These are phyloP conservation scores for Rhamnusium bicolor DNA, from an alignment of 2,888 invertebrate genomes.

Conservation along the genomic window DNA sequence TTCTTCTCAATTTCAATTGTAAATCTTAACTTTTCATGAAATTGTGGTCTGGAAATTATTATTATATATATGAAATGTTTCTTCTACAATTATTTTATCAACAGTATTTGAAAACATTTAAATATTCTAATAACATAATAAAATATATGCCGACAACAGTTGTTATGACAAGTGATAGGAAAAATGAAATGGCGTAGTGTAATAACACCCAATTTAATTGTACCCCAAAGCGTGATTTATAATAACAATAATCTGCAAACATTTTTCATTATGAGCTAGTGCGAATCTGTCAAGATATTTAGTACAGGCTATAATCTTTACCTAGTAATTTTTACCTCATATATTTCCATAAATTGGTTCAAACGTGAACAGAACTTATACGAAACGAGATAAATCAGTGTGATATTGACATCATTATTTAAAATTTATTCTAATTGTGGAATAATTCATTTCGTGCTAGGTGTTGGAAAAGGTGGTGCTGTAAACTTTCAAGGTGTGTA, in stretches of 20 bases:
- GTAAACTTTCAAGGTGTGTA: not conserved
- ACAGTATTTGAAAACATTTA: not conserved
- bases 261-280: slow-evolving; percentile 24
- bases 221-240: slow-evolving; percentile 20
- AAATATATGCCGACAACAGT: slow-evolving; percentile 17
- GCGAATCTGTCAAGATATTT: slow-evolving; percentile 28
- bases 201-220: slow-evolving; percentile 16
- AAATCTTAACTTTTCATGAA: too few relatives aligned
- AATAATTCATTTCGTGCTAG: not conserved
- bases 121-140: slow-evolving; percentile 14
- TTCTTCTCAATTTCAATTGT: too few relatives aligned
- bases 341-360: slow-evolving; percentile 24
- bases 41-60: too few relatives aligned
- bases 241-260: slow-evolving; percentile 35
- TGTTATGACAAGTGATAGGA: slow-evolving; percentile 19
- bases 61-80: too few relatives aligned
- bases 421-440: slow-evolving; percentile 17
- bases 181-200: not conserved
- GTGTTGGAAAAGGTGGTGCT: not conserved
- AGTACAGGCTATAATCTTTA: slow-evolving; percentile 16
- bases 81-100: not conserved
- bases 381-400: not conserved
- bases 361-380: slow-evolving; percentile 3
- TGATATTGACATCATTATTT: slow-evolving; percentile 10
- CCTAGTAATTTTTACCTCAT: slow-evolving; percentile 17